Evolutionary conservation across 2,888 invertebrate genomes (phyloP), one percentile per base, ranked within the genome.

Genomic region (Latrodectus hesperus): DNA sequence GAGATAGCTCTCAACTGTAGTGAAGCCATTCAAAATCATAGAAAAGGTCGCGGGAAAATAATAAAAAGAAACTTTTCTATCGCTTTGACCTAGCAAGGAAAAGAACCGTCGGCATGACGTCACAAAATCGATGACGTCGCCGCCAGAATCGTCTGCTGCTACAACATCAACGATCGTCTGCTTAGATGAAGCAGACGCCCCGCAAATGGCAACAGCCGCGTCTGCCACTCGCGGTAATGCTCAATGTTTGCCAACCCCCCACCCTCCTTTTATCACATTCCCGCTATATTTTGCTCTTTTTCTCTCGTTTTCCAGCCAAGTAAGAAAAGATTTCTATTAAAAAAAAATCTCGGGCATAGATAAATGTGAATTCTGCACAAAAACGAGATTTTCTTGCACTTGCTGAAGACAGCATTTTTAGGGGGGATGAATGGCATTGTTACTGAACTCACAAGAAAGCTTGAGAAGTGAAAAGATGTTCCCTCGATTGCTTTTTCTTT

Each of bases 151-250:
- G 75, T 82, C 82, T 74, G 74, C 82, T 75, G 82, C 82, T 75
- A 75, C 74, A 65, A 81, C 81, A 74, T 65, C 81, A 74, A 81
- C 81, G 84, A 78, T 84, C 84, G 84, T 84, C 79, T 74, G 79
- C 79, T 49, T 67, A 67, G 80, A 11, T 60, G 53, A 26, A 81
- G 74, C 79, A 85, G 85, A 85, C 85, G 79, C 85, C 85, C 75
- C 85, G 79, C 85, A 79, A 85, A 85, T 85, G 85, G 85, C 85
- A 85, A 85, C 85, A 85, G 85, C 79, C 85, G 79, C 79, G 85
- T 85, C 85, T 85, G 79, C 79, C 79, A 80, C 85, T 79, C 78
- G 67, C 84, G 71, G 83, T 76, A 83, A 76, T 76, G 84, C 77
- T 84, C 84, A 79, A 53, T 68, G 17, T 73, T 55, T 51, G 38